Evolutionary conservation across 2,888 invertebrate species (phyloP).

Genomic region (Drosophila falleni): DNA sequence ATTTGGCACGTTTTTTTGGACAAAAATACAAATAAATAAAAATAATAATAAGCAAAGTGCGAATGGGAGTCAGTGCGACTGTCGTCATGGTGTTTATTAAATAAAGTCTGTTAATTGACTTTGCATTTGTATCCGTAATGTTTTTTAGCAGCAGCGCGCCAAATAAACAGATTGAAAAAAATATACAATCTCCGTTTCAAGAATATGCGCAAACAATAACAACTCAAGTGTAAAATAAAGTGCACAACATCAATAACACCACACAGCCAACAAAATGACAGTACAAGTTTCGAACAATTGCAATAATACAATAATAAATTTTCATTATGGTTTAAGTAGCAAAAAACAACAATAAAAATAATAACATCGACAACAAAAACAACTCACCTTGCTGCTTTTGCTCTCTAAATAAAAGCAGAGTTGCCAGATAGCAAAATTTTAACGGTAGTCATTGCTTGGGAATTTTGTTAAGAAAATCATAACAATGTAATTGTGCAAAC

Average conservation of each 20-base stretch:
- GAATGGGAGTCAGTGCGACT: conserved; percentile 36
- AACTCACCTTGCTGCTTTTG: conserved; percentile 47
- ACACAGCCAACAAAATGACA: conserved; percentile 21
- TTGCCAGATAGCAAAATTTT: conserved; percentile 45
- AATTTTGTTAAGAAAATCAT: conserved; percentile 16
- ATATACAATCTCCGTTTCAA: conserved; percentile 41
- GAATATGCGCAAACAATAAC: conserved; percentile 53
- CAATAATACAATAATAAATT: conserved; percentile 41
- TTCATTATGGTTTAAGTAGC: conserved; percentile 39
- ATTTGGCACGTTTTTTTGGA: conserved; percentile 62
- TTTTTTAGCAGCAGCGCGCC: conserved; percentile 55
- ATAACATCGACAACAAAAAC: conserved; percentile 19
- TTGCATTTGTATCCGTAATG: conserved; percentile 46
- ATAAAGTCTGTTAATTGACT: conserved; percentile 67
- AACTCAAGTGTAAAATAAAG: conserved; percentile 51
- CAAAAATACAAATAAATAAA: conserved; percentile 47
- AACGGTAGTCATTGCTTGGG: conserved; percentile 2
- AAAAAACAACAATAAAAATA: conserved; percentile 26
- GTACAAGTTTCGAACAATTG: conserved; percentile 32
- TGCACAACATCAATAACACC: conserved; percentile 32
- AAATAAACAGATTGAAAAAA: conserved; percentile 46
- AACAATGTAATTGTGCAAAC: conserved; percentile 29
- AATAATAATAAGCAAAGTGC: conserved; percentile 46
- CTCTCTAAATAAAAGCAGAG: conserved; percentile 28
- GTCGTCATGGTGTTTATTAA: conserved; percentile 54